These are phyloP conservation scores for Drosophila mulleri DNA, from an alignment of 2,888 invertebrate species.

Conservation along the genomic window DNA sequence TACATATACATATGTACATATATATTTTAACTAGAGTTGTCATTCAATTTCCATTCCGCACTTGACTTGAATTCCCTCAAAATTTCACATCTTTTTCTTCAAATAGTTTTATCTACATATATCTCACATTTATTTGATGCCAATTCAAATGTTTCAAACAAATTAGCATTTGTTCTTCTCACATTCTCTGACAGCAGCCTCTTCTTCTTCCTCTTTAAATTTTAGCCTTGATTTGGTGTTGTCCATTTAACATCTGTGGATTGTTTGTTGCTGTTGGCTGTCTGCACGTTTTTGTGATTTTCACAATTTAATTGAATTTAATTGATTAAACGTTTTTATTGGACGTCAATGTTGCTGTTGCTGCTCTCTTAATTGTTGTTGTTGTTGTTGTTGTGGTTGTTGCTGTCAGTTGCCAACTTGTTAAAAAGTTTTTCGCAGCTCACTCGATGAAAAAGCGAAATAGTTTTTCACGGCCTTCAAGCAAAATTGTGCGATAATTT, in stretches of 20 bases:
- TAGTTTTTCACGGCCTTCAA: conserved; percentile 47
- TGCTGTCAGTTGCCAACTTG: conserved; percentile 37
- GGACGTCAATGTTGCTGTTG: conserved; percentile 17
- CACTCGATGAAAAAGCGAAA: conserved; percentile 34
- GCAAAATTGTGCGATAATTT: conserved; percentile 59
- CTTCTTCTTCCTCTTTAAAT: not conserved
- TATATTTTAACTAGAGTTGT: no score
- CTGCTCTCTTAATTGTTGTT: not conserved
- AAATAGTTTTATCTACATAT: not conserved
- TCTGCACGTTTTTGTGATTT: conserved; percentile 72
- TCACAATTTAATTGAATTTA: conserved; percentile 66
- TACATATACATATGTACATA: no score
- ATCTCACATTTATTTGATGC: not conserved
- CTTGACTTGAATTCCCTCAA: no score
- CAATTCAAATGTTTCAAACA: not conserved
- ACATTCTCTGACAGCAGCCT: not conserved
- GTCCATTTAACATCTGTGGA: conserved; percentile 12
- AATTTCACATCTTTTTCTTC: no score
- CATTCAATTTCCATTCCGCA: no score
- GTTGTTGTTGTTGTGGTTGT: conserved; percentile 15
- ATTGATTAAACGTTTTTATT: conserved; percentile 67
- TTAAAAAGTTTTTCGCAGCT: conserved; percentile 48
- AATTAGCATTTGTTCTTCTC: not conserved
- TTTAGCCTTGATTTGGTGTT: conserved; percentile 13
- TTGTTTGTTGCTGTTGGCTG: conserved; percentile 42